Evolutionary conservation across 2,797 vertebrate genomes (phyloP), one percentile per base, ranked within the genome.

Genomic region (Chaetophractus vellerosus): DNA sequence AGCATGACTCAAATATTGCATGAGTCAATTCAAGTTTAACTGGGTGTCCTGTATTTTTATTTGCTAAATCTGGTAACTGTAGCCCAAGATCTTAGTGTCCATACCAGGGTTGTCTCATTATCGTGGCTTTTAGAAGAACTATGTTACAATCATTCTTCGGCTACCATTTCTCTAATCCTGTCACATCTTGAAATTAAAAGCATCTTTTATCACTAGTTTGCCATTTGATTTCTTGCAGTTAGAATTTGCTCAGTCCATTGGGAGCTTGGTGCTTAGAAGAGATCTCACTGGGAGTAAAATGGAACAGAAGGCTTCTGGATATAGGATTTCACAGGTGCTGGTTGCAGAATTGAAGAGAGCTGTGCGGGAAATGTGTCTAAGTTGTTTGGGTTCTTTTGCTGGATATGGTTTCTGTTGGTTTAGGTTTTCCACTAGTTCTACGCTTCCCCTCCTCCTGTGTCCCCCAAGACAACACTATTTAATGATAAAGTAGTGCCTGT

Each of bases 181-280:
- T 83, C 18, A 74, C 18, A 55, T 31, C 61, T 85, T 95, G 48
- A 94, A 90, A 94, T 87, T 79, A 80, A 87, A 89, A 50, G 6
- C 16, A 55, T 91, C 26, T 28, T 89, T 95, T 79, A 81, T 74
- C 24, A 68, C 21, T 74, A 88, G 89, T 82, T 80, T 85, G 24
- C 9, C 55, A 81, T 96, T 79, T 94, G 48, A 76, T 87, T 91
- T 96, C 55, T 93, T 85, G 71, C 7, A 59, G 36, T 69, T 91
- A 74, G 36, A 68, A 68, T 88, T 90, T 94, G 45, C 52, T 64
- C 48, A 83, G 26, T 92, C 41, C 41, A 4, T 31, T 66, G 66
- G 74, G 74, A 81, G 5, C 14, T 72, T 79, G 45, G 41, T 74
- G 38, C 50, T 83, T 66, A 69, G 55, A 92, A 86, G 87, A 75